Base-by-base conservation (phyloP, 2,888 invertebrate genomes). In the Synanthedon myopaeformis region DNA sequence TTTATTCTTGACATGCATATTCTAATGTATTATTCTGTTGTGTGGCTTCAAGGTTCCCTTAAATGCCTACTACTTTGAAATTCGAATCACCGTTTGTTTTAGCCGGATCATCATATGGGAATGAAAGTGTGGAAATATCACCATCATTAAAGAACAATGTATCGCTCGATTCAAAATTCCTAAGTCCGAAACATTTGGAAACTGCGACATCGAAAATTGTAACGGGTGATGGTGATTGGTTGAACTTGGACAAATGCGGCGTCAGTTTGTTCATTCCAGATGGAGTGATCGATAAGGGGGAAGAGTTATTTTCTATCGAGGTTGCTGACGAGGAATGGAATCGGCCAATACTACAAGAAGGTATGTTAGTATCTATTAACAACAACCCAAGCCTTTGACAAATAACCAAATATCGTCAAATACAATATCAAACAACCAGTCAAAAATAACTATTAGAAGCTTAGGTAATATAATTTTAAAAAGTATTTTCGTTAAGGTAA, bases 241-340 rank as follows among this genome's bases (percentile, higher is more conserved):
- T 92, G 61, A 89, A 89, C 75, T 74, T 96, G 52, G 92, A 92
- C 54, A 92, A 92, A 69, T 92, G 93, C 60, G 94, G 94, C 49
- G 93, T 97, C 51, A 92, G 93, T 70, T 86, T 98, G 63, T 93
- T 94, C 35, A 90, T 97, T 53, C 97, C 97, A 51, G 96, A 97
- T 76, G 94, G 95, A 59, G 94, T 97, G 0, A 89, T 98, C n/a
- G 92, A 93, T 17, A 92, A 94, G 66, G 92, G 93, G 11, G 90
- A 93, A 56, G 95, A 95, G 73, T 92, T 96, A 71, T 90, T 98
- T 57, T 96, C 95, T 63, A 84, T 98, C 59, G 95, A 96, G 59
- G 93, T 97, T 55, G 91, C 96, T 52, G 93, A 96, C 70, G 97
- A 98, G 71, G 96, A 97, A 73, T 94, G 94, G 81, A 96, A 95